A percentile compares a stretch with the other conserved stretches of the same genome.
phyloP scores from a whole-genome alignment of 1,140 invertebrate genomes.

The Leptinotarsa lineolata region DNA sequence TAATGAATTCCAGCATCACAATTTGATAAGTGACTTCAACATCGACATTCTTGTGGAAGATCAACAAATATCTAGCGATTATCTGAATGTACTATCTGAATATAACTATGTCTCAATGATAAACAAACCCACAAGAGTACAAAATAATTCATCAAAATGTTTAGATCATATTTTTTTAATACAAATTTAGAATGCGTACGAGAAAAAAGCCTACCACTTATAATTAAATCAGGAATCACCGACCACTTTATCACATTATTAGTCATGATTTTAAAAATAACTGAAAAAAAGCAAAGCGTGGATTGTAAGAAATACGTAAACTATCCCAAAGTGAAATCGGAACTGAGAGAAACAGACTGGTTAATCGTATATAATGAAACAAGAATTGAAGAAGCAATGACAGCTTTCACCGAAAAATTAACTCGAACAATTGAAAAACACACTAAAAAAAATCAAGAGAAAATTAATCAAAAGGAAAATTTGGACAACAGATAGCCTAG shows the following conservation, averaged over 20 bases:
- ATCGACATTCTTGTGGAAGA: too few species aligned
- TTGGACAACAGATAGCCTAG: background rate
- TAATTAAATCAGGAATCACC: too few species aligned
- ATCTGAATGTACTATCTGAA: too few species aligned
- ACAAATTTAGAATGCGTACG: background rate
- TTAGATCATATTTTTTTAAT: background rate
- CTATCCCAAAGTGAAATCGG: background rate
- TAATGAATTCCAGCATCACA: background rate
- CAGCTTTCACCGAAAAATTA: background rate
- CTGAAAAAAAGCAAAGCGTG: too few species aligned
- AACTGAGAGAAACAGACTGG: too few species aligned
- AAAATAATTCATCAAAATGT: background rate
- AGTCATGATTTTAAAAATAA: too few species aligned
- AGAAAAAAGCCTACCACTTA: too few species aligned
- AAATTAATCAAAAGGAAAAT: background rate
- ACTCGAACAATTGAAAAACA: background rate
- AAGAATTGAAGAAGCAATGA: conserved; percentile 1
- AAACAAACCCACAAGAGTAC: too few species aligned
- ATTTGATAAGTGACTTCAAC: too few species aligned
- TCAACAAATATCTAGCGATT: too few species aligned
- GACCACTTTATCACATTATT: too few species aligned
- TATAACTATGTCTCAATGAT: too few species aligned
- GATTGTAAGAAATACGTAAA: background rate
- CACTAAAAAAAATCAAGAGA: background rate
- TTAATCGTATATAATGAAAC: background rate